Conservation (phyloP, 2,888 invertebrate genomes). For the Chrysopilus asiliformis region DNA sequence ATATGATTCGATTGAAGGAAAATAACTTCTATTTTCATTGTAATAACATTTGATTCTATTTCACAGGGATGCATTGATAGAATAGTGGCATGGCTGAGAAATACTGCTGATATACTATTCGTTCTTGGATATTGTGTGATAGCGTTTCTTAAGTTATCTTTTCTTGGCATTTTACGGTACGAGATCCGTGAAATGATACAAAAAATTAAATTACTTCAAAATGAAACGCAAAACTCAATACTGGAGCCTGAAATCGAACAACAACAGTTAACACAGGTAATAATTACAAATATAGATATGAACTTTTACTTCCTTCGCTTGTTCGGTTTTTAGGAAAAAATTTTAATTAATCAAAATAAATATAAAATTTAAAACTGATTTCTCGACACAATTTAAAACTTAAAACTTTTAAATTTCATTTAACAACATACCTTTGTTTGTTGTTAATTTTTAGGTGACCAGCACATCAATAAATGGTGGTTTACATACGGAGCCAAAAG, state of each 20-base stretch:
- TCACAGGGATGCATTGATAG: constrained; percentile 56
- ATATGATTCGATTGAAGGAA: no score
- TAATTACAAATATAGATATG: neutral
- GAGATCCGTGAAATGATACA: constrained; percentile 86
- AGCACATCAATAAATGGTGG: constrained; percentile 19
- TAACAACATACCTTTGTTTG: neutral
- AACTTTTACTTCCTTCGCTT: neutral
- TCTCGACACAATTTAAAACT: neutral
- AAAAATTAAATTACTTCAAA: constrained; percentile 68
- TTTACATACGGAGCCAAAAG: constrained; percentile 18
- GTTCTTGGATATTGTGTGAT: constrained; percentile 78
- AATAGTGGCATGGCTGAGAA: constrained; percentile 58
- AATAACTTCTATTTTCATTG: no score
- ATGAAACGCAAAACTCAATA: constrained; percentile 46
- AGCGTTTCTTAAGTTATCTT: constrained; percentile 78
- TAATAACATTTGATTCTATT: no score
- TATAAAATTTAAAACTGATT: neutral
- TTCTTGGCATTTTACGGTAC: constrained; percentile 72
- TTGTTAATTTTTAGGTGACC: constrained; percentile 12
- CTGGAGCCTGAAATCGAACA: constrained; percentile 23
- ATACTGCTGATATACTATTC: constrained; percentile 68
- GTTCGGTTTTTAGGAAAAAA: neutral
- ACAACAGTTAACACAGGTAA: constrained; percentile 16
- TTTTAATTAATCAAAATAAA: neutral
- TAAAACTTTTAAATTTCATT: neutral